Conservation (phyloP, 2,113 vertebrate species). For the Rhinolophus ferrumequinum region DNA sequence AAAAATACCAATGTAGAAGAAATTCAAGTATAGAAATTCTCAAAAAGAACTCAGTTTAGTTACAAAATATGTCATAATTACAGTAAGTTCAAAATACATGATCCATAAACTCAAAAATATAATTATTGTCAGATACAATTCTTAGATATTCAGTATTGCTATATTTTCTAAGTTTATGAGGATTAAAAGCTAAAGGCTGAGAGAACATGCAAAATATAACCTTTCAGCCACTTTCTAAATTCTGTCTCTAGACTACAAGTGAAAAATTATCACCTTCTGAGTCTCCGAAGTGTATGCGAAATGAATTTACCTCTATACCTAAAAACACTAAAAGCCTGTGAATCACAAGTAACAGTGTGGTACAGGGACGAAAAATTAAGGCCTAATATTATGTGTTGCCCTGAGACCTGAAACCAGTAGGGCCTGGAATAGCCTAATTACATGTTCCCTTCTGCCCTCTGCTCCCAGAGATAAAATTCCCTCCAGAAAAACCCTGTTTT, state of each 20-base stretch:
- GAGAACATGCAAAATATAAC: neutral
- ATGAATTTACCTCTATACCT: neutral
- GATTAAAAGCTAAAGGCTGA: slow-evolving; percentile 4
- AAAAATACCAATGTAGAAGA: slow-evolving; percentile 27
- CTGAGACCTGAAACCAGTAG: neutral
- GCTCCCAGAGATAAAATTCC: neutral
- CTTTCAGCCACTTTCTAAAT: slow-evolving; percentile 7
- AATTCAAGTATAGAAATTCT: neutral
- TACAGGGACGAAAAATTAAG: neutral
- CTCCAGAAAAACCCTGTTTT: neutral
- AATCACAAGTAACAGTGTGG: neutral
- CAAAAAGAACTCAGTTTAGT: slow-evolving; percentile 25
- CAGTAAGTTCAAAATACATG: neutral
- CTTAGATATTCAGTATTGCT: neutral
- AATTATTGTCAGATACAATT: neutral
- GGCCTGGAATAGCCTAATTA: neutral
- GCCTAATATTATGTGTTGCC: no score
- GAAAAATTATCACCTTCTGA: neutral
- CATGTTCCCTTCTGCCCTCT: neutral
- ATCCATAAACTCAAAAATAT: slow-evolving; percentile 31
- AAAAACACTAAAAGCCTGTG: neutral
- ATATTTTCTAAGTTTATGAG: slow-evolving; percentile 18
- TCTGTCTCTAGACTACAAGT: neutral
- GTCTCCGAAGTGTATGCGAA: neutral
- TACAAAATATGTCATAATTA: neutral